Evolutionary conservation across 2,888 invertebrate species (phyloP), one percentile per base, ranked within the genome.

Genomic region (Pilophorus perplexus): DNA sequence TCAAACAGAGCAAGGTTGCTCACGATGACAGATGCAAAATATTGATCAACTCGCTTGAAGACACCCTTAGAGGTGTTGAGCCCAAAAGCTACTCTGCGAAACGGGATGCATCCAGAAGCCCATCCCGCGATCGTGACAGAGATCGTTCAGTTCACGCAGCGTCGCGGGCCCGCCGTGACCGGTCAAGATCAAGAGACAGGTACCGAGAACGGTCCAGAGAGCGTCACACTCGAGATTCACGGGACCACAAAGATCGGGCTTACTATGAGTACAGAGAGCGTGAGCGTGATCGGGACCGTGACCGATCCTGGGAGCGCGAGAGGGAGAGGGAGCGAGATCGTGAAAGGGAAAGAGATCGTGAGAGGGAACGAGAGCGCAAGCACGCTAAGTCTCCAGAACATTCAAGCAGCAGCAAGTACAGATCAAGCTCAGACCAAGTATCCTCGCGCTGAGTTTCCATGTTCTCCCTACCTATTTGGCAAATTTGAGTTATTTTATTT

Each of bases 11-110:
- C 66, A 93, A 94, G 80, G 91, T 95, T 44, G 90, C 94, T 0
- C 87, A 88, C 73, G 98, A 99, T 78, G 98, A 99, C 77, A 85
- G 99, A 40, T 99, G 99, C 81, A 96, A 97, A 80, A 97, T 98
- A 73, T 80, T 99, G 66, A 95, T 99, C 72, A 93, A 92, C 73
- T 95, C 96, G 0, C 83, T 99, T 1, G 93, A 96, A 79, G 98
- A 99, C 77, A 98, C 98, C 1, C 80, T 99, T 42, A 90, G 94
- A 77, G 97, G 97, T 55, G 95, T 99, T n/a, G 98, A 99, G 80
- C 90, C 93, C 38, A 99, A 99, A 80, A 22, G 46, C 1, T 62
- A 62, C 22, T 62, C 62, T 2, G 18, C 23, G 4, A 62, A 60
- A 33, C 23, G 62, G 6, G 62, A 62, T 10, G 10, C 46, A 20